phyloP scores from a whole-genome alignment of 2,113 vertebrate species.

The Thamnaconus septentrionalis region DNA sequence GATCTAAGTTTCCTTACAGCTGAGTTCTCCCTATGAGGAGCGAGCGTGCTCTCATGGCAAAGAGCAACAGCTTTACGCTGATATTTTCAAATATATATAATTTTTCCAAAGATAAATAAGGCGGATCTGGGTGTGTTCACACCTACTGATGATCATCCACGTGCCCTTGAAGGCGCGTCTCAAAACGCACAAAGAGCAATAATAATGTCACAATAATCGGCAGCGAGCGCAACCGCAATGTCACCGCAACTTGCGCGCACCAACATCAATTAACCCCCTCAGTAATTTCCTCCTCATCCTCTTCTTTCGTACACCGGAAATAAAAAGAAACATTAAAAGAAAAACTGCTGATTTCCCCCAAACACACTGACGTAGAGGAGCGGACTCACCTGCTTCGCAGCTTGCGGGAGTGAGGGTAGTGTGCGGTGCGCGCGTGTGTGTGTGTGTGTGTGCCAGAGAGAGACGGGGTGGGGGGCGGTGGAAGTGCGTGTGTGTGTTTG shows the following conservation, averaged over 20 bases:
- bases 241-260: background rate
- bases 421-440: conserved; percentile 42
- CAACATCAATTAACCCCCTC: background rate
- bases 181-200: background rate
- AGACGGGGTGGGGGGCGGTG: conserved; percentile 57
- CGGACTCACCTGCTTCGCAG: conserved; percentile 71
- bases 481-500: conserved; percentile 52
- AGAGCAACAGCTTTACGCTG: conserved; percentile 18
- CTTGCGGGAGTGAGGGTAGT: conserved; percentile 61
- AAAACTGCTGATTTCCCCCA: conserved; percentile 20
- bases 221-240: background rate
- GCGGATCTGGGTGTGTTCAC: conserved; percentile 25
- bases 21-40: conserved; percentile 11
- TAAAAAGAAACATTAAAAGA: background rate
- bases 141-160: conserved; percentile 45
- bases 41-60: conserved; percentile 37
- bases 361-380: background rate
- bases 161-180: conserved; percentile 29
- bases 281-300: no score
- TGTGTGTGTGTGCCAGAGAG: conserved; percentile 7
- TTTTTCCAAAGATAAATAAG: background rate
- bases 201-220: background rate
- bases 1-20: no score
- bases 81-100: background rate
- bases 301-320: no score